Evolutionary conservation across 2,888 invertebrate genomes (phyloP).

Genomic region (Leptinotarsa juncta): DNA sequence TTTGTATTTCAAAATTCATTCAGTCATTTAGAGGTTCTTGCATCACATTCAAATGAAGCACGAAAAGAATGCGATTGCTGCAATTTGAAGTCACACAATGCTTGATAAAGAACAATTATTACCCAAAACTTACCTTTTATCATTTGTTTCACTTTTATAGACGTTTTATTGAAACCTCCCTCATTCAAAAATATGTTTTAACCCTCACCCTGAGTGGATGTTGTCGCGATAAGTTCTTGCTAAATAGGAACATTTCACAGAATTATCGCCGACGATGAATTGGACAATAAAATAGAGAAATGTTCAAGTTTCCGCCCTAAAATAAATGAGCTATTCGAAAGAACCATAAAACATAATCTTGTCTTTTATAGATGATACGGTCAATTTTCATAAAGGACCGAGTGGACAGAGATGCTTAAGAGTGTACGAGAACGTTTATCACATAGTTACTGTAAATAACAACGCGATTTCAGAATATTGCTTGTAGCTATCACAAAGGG

Average conservation of each 20-base stretch:
- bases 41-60: too few relatives aligned
- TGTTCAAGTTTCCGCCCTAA: not conserved
- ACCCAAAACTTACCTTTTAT: too few relatives aligned
- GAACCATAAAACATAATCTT: slow-evolving; percentile 5
- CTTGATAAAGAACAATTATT: too few relatives aligned
- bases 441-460: not conserved
- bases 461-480: not conserved
- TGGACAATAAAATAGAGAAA: not conserved
- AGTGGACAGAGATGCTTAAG: not conserved
- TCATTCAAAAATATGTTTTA: too few relatives aligned
- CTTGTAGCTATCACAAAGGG: too few relatives aligned
- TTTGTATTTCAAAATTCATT: too few relatives aligned
- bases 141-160: too few relatives aligned
- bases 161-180: too few relatives aligned
- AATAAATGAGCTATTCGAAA: slow-evolving; percentile 3
- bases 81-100: too few relatives aligned
- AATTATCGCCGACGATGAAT: slow-evolving; percentile 5
- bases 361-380: not conserved
- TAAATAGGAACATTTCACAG: slow-evolving; percentile 11
- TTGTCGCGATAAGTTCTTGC: not conserved
- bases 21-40: too few relatives aligned
- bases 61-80: too few relatives aligned
- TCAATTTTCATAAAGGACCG: not conserved
- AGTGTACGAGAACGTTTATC: not conserved
- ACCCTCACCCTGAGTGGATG: too few relatives aligned